phyloP scores from a whole-genome alignment of 2,797 vertebrate species.

The Rhinoraja longicauda region DNA sequence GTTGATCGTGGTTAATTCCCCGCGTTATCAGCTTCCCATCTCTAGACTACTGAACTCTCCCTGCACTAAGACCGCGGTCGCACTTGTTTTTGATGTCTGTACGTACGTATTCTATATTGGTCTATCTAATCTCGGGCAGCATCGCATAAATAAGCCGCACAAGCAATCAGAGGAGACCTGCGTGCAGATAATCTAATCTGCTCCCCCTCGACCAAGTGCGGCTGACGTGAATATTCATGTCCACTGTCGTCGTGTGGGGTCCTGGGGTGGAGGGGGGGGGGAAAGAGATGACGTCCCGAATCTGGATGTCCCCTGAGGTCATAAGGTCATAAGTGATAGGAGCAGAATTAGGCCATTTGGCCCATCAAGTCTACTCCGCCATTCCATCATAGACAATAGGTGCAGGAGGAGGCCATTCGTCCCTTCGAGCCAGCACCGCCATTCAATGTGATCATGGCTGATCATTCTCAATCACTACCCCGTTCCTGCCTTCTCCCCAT shows the following conservation, averaged over 20 bases:
- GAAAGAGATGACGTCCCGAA: neutral
- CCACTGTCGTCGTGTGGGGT: neutral
- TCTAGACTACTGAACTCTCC: constrained; percentile 12
- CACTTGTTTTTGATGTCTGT: neutral
- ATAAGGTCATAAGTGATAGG: no score
- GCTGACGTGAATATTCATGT: neutral
- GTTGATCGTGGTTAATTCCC: constrained; percentile 2
- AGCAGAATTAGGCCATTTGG: no score
- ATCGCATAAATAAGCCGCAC: constrained; percentile 9
- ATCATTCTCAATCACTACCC: no score
- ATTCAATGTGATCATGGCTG: no score
- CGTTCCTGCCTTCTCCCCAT: no score
- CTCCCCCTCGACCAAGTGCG: neutral
- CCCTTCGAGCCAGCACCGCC: no score
- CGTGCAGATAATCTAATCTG: neutral
- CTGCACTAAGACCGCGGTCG: constrained; percentile 8
- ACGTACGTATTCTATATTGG: neutral
- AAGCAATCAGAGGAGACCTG: neutral
- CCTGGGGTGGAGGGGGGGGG: neutral
- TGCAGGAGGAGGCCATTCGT: no score
- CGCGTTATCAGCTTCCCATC: constrained; percentile 15
- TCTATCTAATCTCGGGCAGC: constrained; percentile 15
- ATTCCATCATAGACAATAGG: no score
- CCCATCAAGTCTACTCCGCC: no score
- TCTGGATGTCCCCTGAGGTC: neutral